Evolutionary conservation across 1,140 invertebrate genomes (phyloP), one percentile per base, ranked within the genome.

Genomic region (Cotesia vestalis): DNA sequence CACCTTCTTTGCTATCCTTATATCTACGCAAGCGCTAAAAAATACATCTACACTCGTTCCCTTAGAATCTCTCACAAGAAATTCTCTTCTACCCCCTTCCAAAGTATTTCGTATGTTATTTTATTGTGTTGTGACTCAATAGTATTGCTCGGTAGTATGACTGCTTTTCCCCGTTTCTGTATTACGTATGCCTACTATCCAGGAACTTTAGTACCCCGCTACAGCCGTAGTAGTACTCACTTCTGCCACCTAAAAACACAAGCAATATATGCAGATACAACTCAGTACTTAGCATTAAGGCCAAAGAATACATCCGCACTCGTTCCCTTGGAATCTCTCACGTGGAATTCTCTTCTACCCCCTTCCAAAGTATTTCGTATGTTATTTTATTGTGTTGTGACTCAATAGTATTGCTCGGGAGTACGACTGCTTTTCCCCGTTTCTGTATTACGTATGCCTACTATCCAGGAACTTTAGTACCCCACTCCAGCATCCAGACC

Each of bases 91-190:
- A 61, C 14, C 68, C 60, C 60, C 57, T 27, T 20, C 38, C 74
- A 80, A 81, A 84, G 81, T 84, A 85, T 87, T 86, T 83, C 83
- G 78, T 81, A 46, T 46, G 79, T 86, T 87, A 85, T 85, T 85
- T 86, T 86, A 87, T 85, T 86, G 80, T 83, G 78, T 78, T 77
- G 83, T 80, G 84, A 86, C 83, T 87, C 85, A 85, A 87, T 87
- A 86, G 81, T 79, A 73, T 74, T 9, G 57, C 57, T 59, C 9
- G 57, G 57, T 0, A 46, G 40, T 46, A 46, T 8, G 40, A 46
- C 40, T 46, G 40, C 78, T 64, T 74, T 74, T 76, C 75, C 69
- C 68, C 78, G 75, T 79, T 76, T 77, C 69, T 76, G 74, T 76
- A 78, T 84, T 81, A 83, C 75, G 77, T 81, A 82, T 80, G 77